phyloP scores from a whole-genome alignment of 1,140 invertebrate species.

The Gryon sp. region DNA sequence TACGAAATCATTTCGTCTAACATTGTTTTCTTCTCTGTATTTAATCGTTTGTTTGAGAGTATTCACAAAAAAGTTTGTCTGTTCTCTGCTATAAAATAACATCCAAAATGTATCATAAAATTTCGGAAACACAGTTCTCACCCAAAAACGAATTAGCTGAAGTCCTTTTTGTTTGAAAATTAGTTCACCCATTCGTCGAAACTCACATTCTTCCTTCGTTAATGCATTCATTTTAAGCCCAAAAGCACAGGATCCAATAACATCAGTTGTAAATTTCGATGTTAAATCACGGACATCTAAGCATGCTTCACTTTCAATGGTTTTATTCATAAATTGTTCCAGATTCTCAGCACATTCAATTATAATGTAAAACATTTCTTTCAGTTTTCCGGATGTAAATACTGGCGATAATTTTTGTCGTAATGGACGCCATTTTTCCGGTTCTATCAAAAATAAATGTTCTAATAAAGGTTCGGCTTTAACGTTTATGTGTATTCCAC shows the following conservation, averaged over 20 bases:
- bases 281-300: slow-evolving; percentile 69
- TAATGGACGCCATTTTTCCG: slow-evolving; percentile 70
- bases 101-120: slow-evolving; percentile 46
- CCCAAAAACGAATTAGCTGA: slow-evolving; percentile 59
- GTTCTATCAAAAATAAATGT: slow-evolving; percentile 65
- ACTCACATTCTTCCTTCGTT: slow-evolving; percentile 77
- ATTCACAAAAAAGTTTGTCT: slow-evolving; percentile 78
- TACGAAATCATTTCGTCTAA: slow-evolving; percentile 79
- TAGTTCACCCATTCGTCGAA: slow-evolving; percentile 73
- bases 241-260: slow-evolving; percentile 81
- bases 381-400: slow-evolving; percentile 70
- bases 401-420: slow-evolving; percentile 65
- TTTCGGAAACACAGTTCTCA: slow-evolving; percentile 51
- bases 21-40: slow-evolving; percentile 75
- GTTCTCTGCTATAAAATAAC: slow-evolving; percentile 60
- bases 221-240: slow-evolving; percentile 80
- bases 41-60: slow-evolving; percentile 75
- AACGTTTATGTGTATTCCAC: slow-evolving; percentile 74
- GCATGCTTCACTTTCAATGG: slow-evolving; percentile 8
- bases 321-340: slow-evolving; percentile 53
- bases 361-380: slow-evolving; percentile 72
- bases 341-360: slow-evolving; percentile 63
- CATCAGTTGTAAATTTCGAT: slow-evolving; percentile 78
- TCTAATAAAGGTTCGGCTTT: slow-evolving; percentile 77
- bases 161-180: slow-evolving; percentile 64